A percentile compares a stretch with the other conserved stretches of the same genome.
Conservation (phyloP, 92 coral and sea anemone genomes). For the Epizoanthus illoricatus region DNA sequence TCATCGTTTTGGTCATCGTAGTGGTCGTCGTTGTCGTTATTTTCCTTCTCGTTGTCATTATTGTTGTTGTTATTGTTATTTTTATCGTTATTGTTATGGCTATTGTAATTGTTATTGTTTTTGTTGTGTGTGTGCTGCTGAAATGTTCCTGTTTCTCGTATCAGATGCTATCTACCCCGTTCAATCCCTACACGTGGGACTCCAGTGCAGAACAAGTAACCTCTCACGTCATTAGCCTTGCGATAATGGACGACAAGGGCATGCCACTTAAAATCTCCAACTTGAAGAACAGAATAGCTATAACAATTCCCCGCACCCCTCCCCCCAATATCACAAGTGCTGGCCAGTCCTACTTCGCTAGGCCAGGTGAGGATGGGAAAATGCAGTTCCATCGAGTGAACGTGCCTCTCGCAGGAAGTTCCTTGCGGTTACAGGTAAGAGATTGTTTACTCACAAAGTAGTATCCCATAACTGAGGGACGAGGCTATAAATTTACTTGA, state of each 20-base stretch:
- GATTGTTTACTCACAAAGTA: too few species aligned
- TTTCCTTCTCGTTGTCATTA: not conserved
- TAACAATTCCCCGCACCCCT: constrained; percentile 38
- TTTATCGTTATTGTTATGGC: too few species aligned
- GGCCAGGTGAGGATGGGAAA: not conserved
- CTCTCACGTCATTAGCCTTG: constrained; percentile 55
- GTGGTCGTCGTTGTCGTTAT: too few species aligned
- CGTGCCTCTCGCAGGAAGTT: not conserved
- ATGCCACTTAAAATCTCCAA: constrained; percentile 39
- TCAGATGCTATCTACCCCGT: constrained; percentile 53
- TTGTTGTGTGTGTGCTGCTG: not conserved
- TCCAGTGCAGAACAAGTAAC: constrained; percentile 35
- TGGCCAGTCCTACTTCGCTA: not conserved
- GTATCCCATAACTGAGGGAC: too few species aligned
- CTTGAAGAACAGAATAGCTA: constrained; percentile 47
- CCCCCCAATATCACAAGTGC: not conserved
- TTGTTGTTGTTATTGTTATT: not conserved
- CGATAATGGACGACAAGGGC: constrained; percentile 44
- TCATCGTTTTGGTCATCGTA: too few species aligned
- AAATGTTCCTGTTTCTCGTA: not conserved
- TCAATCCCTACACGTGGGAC: constrained; percentile 72
- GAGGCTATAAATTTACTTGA: too few species aligned
- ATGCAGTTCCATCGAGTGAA: not conserved
- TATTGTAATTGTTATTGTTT: too few species aligned
- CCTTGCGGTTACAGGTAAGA: not conserved